phyloP scores from a whole-genome alignment of 2,797 vertebrate species.

The Lutjanus campechanus region DNA sequence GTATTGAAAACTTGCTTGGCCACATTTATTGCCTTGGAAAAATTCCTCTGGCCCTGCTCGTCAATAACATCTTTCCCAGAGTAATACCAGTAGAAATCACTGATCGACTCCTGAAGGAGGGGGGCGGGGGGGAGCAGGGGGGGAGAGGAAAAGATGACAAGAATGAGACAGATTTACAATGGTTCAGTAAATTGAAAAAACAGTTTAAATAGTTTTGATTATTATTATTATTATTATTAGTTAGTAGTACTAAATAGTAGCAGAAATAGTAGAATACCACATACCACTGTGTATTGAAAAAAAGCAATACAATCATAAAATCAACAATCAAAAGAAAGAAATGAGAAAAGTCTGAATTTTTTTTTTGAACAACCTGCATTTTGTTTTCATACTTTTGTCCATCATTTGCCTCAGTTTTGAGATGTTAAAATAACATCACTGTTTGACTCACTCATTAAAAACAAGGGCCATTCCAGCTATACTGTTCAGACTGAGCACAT shows the following conservation, averaged over 20 bases:
- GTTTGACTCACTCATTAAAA: not conserved
- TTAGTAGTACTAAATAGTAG: not conserved
- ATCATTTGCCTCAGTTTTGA: not conserved
- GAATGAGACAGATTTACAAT: not conserved
- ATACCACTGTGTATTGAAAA: not conserved
- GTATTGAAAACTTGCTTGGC: constrained; percentile 99
- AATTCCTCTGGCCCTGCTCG: constrained; percentile 96
- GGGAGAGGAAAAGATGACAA: not conserved
- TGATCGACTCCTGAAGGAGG: constrained; percentile 92
- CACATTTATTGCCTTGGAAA: constrained; percentile 98
- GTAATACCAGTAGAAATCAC: constrained; percentile 99
- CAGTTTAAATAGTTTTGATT: not conserved
- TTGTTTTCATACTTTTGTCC: not conserved
- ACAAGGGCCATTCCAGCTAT: not conserved
- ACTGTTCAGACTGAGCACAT: not conserved
- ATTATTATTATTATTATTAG: not conserved
- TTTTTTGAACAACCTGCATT: not conserved
- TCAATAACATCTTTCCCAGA: constrained; percentile 98
- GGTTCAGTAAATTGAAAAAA: not conserved
- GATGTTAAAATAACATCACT: not conserved
- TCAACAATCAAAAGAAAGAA: not conserved
- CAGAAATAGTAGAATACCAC: not conserved
- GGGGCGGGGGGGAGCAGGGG: not conserved
- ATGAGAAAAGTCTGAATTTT: not conserved
- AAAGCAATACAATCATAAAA: not conserved